A percentile compares a stretch with the other conserved stretches of the same genome.
These are phyloP conservation scores for Sicus ferrugineus DNA, from an alignment of 2,888 invertebrate genomes.

Conservation along the genomic window DNA sequence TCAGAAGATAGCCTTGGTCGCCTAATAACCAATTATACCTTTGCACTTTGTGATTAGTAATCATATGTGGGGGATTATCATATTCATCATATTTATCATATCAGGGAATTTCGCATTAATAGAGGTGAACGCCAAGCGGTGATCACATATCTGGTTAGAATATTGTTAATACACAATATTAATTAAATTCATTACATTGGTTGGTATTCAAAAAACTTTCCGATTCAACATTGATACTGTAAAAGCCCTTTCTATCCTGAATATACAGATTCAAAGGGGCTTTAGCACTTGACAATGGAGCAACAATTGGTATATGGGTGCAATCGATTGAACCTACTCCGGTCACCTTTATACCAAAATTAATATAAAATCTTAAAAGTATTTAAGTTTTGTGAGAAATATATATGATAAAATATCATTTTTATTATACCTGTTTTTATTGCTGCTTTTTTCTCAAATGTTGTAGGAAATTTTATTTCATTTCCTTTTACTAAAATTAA, in stretches of 20 bases:
- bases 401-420: no score
- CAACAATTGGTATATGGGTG: no score
- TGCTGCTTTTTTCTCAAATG: no score
- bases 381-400: no score
- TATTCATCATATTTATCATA: neutral
- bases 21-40: neutral
- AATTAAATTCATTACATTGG: neutral
- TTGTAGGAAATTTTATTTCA: no score
- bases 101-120: neutral
- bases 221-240: neutral
- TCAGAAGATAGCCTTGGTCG: constrained; percentile 5
- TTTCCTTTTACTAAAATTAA: no score
- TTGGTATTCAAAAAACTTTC: neutral
- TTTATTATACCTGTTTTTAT: no score
- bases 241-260: neutral
- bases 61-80: neutral
- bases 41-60: neutral
- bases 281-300: neutral
- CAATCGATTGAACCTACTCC: no score
- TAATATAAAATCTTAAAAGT: no score
- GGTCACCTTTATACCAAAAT: no score
- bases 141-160: neutral
- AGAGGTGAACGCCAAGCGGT: neutral
- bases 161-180: neutral
- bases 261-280: neutral